Base-by-base conservation (phyloP, 2,797 vertebrate genomes). In the Pseudomugil tenellus region DNA sequence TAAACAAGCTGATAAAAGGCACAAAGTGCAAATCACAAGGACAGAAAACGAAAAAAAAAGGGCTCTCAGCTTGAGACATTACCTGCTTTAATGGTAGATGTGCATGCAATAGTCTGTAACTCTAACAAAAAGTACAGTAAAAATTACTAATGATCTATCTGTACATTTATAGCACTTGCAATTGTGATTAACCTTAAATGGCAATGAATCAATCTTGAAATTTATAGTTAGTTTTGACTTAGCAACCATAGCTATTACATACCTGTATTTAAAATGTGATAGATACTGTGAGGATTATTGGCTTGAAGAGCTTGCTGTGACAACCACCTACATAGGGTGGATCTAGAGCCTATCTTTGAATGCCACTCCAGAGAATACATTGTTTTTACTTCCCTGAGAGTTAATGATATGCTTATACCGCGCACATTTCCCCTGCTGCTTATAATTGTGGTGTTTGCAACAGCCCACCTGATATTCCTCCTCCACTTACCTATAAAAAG, bases 391-490 rank as follows among this genome's bases (percentile, higher is more conserved):
- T 88, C 75, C 84, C 79, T 74, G 76, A 72, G 83, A 85, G 81
- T 71, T 90, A 92, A 92, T 91, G 74, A 92, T 88, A 90, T 87
- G 76, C 84, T 86, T 86, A 88, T 83, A 51, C 69, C 21, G 79
- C 87, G 87, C 87, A 87, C 81, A 91, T 90, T 76, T 79, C 12
- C 63, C 77, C 77, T 29, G 37, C 76, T 83, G 85, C 77, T 90
- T 90, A 89, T 91, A 92, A 91, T 92, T 92, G 87, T 88, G 80
- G 80, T 41, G 63, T 86, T 89, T 81, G 79, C 77, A 56, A 59
- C 35, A 76, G 78, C 86, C 84, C 89, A 87, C 88, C 85, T 80
- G 80, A 81, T 70, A 85, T 90, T 87, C 77, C 80, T 80, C 87
- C 76, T 53, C 67, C 79, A 84, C 83, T 72, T 67, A 16, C 49